Evolutionary conservation across 2,113 vertebrate genomes (phyloP).

Genomic region (Bathybates hornii): DNA sequence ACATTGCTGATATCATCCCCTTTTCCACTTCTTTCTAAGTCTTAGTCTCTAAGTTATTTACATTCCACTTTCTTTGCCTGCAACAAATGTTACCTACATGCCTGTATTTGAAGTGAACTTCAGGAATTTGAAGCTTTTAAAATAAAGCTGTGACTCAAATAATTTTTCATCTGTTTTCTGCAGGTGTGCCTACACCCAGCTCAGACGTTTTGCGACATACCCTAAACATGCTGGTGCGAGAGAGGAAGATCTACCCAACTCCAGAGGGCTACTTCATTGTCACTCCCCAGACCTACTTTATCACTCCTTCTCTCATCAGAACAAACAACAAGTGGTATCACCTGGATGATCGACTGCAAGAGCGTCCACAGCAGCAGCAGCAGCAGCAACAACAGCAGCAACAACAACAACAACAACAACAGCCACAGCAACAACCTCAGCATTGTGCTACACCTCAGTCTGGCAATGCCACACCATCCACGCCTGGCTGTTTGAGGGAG

Average conservation of each 20-base stretch:
- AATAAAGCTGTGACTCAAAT: background rate
- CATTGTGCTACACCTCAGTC: slow-evolving; percentile 93
- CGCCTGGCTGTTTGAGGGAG: slow-evolving; percentile 88
- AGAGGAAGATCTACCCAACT: slow-evolving; percentile 98
- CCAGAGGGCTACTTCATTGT: slow-evolving; percentile 99
- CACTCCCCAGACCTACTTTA: slow-evolving; percentile 98
- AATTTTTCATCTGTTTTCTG: background rate
- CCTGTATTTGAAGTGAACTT: background rate
- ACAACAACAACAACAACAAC: slow-evolving; percentile 62
- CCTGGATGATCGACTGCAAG: slow-evolving; percentile 94
- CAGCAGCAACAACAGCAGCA: slow-evolving; percentile 63
- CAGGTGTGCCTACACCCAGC: slow-evolving; percentile 97
- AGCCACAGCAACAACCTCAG: slow-evolving; percentile 63
- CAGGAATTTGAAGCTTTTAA: background rate
- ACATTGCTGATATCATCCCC: background rate
- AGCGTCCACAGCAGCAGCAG: slow-evolving; percentile 77
- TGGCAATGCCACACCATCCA: slow-evolving; percentile 85
- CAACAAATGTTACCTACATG: background rate
- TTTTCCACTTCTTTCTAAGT: background rate
- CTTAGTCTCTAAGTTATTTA: background rate
- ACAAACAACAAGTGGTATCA: slow-evolving; percentile 89
- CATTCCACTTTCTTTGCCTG: background rate
- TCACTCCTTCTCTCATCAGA: slow-evolving; percentile 96
- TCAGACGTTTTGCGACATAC: slow-evolving; percentile 95
- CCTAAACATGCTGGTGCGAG: slow-evolving; percentile 94